Conservation (phyloP, 2,113 vertebrate species). For the Mastomys natalensis region DNA sequence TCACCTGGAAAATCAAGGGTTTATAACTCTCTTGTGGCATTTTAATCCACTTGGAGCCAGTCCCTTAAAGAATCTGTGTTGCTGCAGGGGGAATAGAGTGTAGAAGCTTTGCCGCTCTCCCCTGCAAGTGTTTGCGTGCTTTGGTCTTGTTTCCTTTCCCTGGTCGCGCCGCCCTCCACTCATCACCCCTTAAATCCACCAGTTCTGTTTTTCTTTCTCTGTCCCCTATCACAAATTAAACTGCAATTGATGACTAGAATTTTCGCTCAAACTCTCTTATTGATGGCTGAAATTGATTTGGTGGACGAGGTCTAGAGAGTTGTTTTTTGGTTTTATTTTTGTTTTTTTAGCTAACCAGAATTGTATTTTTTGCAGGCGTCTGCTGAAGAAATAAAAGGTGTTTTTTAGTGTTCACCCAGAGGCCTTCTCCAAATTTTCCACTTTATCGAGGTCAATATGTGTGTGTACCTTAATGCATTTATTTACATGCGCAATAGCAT, state of each 20-base stretch:
- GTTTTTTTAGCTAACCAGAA: background rate
- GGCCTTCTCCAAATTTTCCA: background rate
- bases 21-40: background rate
- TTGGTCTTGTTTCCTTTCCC: background rate
- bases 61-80: background rate
- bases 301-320: background rate
- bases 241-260: background rate
- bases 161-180: background rate
- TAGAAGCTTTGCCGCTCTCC: background rate
- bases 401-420: background rate
- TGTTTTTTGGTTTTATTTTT: background rate
- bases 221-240: background rate
- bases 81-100: rapidly evolving
- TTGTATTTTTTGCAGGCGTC: background rate
- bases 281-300: background rate
- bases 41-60: background rate
- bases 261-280: background rate
- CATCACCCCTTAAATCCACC: background rate
- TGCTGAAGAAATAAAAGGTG: background rate
- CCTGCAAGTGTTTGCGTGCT: background rate
- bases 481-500: background rate
- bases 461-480: background rate
- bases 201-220: background rate
- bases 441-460: background rate
- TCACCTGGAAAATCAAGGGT: background rate